Evolutionary conservation across 2,888 invertebrate genomes (phyloP), one percentile per base, ranked within the genome.

Genomic region (Imbricaverruca yamaguchii): DNA sequence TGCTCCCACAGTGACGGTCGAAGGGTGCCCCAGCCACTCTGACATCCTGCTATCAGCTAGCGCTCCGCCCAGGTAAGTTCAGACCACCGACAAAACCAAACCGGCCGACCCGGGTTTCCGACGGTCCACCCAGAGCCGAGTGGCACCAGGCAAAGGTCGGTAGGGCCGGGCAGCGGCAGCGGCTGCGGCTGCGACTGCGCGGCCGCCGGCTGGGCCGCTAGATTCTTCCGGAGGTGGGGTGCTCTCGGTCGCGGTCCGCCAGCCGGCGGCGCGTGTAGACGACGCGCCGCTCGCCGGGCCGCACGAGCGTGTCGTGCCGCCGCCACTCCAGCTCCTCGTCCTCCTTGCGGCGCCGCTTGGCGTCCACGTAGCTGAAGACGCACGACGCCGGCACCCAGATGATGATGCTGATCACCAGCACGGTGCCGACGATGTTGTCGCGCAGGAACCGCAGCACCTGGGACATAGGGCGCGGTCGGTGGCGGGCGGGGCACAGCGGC

Each of bases 321-420:
- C 8, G 57, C 79, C 79, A 79, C 13, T n/a, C 23, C 79, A 56
- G 23, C 57, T 79, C 57, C 23, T 79, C 57, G 23, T 84, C 83
- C 21, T 82, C 83, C 57, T 82, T 81, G 56, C 83, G 83, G 15
- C 82, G 81, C 18, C 93, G 90, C 83, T 93, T 91, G 59, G 93
- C 90, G 86, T 95, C 96, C 81, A 95, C 92, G 87, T 94, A 95
- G 80, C 87, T 88, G 83, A 90, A 87, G 15, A 94, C 91, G 87
- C 96, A 96, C 86, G 95, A 95, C 9, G 94, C 94, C 2, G 97
- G 97, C 85, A 98, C 94, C 98, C 98, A 98, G 81, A 97, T 89
- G 81, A 97, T 89, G n/a, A 96, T 92, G 18, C 96, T 95, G 83
- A 94, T 91, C 69, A 97, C 90, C 80, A 97, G 93, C 53, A 97